Evolutionary conservation across 2,888 invertebrate genomes (phyloP).

Genomic region (Monopis laevigella): DNA sequence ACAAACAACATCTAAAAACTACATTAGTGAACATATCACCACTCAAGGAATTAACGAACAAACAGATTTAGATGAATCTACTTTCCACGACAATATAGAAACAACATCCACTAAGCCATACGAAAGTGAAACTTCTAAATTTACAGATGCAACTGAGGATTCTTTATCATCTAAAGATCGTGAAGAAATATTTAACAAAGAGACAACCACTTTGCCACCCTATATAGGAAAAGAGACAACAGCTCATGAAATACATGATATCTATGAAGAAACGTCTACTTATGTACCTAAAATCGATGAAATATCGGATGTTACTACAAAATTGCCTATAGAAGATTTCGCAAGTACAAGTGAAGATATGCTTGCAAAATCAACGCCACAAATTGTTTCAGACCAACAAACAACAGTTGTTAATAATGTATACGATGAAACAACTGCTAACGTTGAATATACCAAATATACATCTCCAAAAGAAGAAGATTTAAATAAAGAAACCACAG

Average conservation of each 20-base stretch:
- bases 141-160: too few species aligned
- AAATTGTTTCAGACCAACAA: not conserved
- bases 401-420: not conserved
- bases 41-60: too few species aligned
- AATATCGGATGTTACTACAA: not conserved
- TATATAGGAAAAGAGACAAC: too few species aligned
- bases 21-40: too few species aligned
- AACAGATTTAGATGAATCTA: too few species aligned
- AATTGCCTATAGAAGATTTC: not conserved
- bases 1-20: too few species aligned
- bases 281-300: conserved; percentile 1
- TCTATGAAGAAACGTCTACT: not conserved
- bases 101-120: too few species aligned
- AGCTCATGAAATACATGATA: conserved; percentile 1
- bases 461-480: not conserved
- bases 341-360: not conserved
- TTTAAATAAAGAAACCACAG: not conserved
- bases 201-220: too few species aligned
- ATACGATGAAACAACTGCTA: not conserved
- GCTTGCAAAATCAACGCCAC: not conserved
- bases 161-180: too few species aligned
- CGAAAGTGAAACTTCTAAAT: too few species aligned
- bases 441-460: not conserved
- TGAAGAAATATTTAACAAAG: too few species aligned
- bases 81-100: too few species aligned